A percentile compares a stretch with the other conserved stretches of the same genome.
phyloP scores from a whole-genome alignment of 2,888 invertebrate species.

The Tenodera sinensis region DNA sequence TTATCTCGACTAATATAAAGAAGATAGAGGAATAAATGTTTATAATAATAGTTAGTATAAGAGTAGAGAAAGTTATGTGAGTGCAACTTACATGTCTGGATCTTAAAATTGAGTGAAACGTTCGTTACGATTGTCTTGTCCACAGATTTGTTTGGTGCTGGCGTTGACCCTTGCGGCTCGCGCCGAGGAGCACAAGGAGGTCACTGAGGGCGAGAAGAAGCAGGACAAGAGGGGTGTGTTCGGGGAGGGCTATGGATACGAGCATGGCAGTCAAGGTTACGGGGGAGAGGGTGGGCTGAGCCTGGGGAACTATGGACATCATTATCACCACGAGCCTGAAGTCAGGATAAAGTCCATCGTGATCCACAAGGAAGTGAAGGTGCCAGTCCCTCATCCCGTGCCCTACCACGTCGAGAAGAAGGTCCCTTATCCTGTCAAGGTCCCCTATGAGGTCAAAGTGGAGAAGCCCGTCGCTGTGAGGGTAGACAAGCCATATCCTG shows the following conservation, averaged over 20 bases:
- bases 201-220: not conserved
- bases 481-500: conserved; percentile 29
- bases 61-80: too few relatives aligned
- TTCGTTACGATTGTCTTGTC: not conserved
- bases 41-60: too few relatives aligned
- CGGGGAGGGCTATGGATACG: not conserved
- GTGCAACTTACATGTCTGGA: too few relatives aligned
- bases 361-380: conserved; percentile 24
- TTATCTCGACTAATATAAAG: too few relatives aligned
- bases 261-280: not conserved
- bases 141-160: not conserved
- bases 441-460: conserved; percentile 29
- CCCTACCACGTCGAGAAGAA: conserved; percentile 42
- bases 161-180: not conserved
- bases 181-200: not conserved
- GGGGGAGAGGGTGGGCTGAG: not conserved
- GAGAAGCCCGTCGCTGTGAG: conserved; percentile 37
- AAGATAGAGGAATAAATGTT: too few relatives aligned
- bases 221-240: not conserved
- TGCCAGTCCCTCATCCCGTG: conserved; percentile 42
- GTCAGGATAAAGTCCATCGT: conserved; percentile 19
- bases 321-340: conserved; percentile 14
- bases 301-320: not conserved
- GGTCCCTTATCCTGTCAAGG: conserved; percentile 37
- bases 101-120: too few relatives aligned